Percentiles rank a stretch among this genome's conserved stretches.
Evolutionary conservation across 1,140 invertebrate genomes (phyloP).

Genomic region (Meloidogyne floridensis): DNA sequence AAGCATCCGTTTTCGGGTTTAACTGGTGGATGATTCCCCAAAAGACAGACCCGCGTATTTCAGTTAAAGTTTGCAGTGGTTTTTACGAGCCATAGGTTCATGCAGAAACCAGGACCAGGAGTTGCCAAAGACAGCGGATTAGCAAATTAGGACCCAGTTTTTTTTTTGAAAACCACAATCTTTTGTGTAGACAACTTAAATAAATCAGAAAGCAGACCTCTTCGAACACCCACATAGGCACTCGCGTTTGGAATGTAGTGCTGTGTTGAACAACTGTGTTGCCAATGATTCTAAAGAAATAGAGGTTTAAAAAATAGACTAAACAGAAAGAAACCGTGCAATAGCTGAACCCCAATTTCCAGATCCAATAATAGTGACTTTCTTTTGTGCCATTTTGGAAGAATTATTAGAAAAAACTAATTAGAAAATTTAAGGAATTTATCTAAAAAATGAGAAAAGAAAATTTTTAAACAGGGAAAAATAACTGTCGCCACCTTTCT

Average conservation of each 20-base stretch:
- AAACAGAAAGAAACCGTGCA: conserved; percentile 77
- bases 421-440: neutral
- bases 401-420: neutral
- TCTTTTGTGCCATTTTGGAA: conserved; percentile 45
- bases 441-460: neutral
- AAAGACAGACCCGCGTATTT: too few species aligned
- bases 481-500: neutral
- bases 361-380: conserved; percentile 62
- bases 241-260: conserved; percentile 79
- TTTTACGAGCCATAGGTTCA: too few species aligned
- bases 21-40: too few species aligned
- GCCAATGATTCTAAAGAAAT: conserved; percentile 74
- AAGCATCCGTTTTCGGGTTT: too few species aligned
- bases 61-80: too few species aligned
- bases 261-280: conserved; percentile 78
- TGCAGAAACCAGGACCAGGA: too few species aligned
- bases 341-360: conserved; percentile 87
- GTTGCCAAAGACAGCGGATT: too few species aligned
- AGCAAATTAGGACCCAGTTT: too few species aligned
- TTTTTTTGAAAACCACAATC: too few species aligned
- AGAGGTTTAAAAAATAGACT: neutral
- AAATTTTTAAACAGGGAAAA: neutral
- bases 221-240: conserved; percentile 83
- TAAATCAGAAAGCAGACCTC: conserved; percentile 66
- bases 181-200: too few species aligned